Evolutionary conservation across 2,797 vertebrate species (phyloP), one percentile per base, ranked within the genome.

Genomic region (Malacoctenus gilli): DNA sequence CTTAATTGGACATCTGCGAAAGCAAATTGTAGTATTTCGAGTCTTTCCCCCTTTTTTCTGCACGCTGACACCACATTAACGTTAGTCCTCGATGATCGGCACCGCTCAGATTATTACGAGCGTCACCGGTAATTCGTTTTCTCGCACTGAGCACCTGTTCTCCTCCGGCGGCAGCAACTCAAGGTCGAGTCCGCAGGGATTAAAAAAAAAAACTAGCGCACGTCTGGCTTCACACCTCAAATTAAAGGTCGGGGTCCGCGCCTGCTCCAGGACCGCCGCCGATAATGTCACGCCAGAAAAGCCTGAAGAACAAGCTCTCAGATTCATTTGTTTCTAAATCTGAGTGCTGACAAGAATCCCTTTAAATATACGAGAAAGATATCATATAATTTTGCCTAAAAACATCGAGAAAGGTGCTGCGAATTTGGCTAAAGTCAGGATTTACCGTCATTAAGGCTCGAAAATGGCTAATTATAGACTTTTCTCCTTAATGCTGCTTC

Each of bases 351-450:
- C n/a, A n/a, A n/a, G n/a, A n/a, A n/a, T n/a, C n/a, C n/a, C n/a
- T n/a, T n/a, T n/a, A n/a, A n/a, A n/a, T n/a, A n/a, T n/a, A n/a
- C n/a, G n/a, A n/a, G n/a, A n/a, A n/a, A n/a, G n/a, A n/a, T n/a
- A n/a, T n/a, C n/a, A n/a, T n/a, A n/a, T n/a, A n/a, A n/a, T n/a
- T n/a, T n/a, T n/a, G n/a, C 49, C 40, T 30, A 12, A 57, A 53
- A 25, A 4, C 23, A 4, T 25, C 4, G 23, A 25, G 8, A 62
- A 48, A 75, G 50, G 48, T 72, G 37, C 39, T 36, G 18, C n/a
- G 49, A 76, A 56, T 46, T 47, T 59, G 15, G 10, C 48, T 60
- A 56, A 68, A 70, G 63, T 40, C 15, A 64, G 47, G 57, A 77
- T 63, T 72, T 61, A 66, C 22, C 58, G 31, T 35, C 38, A 47